Evolutionary conservation across 2,888 invertebrate genomes (phyloP).

Genomic region (Bellardia bayeri): DNA sequence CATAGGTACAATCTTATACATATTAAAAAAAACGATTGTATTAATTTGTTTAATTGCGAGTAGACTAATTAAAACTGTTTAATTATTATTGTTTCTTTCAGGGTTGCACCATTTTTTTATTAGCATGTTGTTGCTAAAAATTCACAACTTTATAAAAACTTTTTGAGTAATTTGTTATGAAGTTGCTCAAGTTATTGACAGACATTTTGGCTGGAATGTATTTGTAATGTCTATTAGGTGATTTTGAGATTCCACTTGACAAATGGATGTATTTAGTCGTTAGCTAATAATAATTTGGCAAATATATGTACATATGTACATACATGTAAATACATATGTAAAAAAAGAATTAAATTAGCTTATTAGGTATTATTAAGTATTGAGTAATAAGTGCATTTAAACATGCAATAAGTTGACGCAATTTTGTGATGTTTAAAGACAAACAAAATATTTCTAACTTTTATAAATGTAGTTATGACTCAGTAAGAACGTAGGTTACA

Average conservation of each 20-base stretch:
- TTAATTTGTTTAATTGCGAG: slow-evolving; percentile 3
- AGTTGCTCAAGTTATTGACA: neutral
- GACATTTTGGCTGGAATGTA: neutral
- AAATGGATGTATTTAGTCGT: neutral
- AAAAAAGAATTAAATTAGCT: no score
- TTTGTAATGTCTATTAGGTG: neutral
- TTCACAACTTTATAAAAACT: neutral
- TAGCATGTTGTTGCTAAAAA: neutral
- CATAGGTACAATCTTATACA: neutral
- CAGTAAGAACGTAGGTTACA: no score
- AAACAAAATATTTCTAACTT: no score
- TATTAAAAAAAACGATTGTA: neutral
- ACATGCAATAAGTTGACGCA: no score
- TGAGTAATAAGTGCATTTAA: no score
- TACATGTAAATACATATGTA: neutral
- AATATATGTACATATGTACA: slow-evolving; percentile 7
- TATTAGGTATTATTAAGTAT: no score
- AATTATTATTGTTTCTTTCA: neutral
- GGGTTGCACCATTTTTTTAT: neutral
- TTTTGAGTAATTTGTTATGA: neutral
- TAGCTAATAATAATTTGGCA: neutral
- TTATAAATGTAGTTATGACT: no score
- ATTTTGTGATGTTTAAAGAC: no score
- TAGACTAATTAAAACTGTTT: slow-evolving; percentile 5
- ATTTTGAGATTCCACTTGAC: neutral